A percentile compares a stretch with the other conserved stretches of the same genome.
phyloP scores from a whole-genome alignment of 2,797 vertebrate species.

The Leuciscus waleckii region DNA sequence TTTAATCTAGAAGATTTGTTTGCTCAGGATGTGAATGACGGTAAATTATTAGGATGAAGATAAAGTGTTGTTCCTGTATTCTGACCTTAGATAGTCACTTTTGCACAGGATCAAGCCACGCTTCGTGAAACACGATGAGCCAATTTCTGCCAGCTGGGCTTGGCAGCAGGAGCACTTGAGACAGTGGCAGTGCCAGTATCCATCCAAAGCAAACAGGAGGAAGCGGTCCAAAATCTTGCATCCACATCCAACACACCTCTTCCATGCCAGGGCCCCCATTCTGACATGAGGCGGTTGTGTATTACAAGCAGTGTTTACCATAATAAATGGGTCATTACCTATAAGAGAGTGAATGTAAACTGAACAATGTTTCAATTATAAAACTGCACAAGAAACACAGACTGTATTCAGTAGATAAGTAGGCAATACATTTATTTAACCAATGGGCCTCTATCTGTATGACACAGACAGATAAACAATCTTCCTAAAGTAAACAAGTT shows the following conservation, averaged over 20 bases:
- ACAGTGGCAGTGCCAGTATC: constrained; percentile 86
- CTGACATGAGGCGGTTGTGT: constrained; percentile 81
- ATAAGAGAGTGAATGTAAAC: constrained; percentile 11
- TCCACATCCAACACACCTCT: constrained; percentile 84
- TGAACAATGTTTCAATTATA: not conserved
- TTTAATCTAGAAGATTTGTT: not conserved
- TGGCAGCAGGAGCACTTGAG: constrained; percentile 84
- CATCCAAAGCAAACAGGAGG: constrained; percentile 87
- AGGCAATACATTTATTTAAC: not conserved
- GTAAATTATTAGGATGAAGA: not conserved
- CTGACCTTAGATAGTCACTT: constrained; percentile 89
- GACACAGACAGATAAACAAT: not conserved
- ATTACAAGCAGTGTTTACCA: constrained; percentile 85
- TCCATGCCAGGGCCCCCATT: constrained; percentile 83
- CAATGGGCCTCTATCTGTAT: not conserved
- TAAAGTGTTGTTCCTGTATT: not conserved
- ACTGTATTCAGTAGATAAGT: not conserved
- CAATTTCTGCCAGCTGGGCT: constrained; percentile 83
- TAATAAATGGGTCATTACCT: constrained; percentile 64
- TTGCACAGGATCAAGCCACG: constrained; percentile 88
- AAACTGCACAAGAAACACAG: not conserved
- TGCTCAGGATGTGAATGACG: not conserved
- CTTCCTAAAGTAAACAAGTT: not conserved
- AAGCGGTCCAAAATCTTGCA: constrained; percentile 86
- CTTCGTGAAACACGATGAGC: constrained; percentile 87